These are phyloP conservation scores for Rhimphoctona megacephalus DNA, from an alignment of 2,888 invertebrate genomes.

Conservation along the genomic window DNA sequence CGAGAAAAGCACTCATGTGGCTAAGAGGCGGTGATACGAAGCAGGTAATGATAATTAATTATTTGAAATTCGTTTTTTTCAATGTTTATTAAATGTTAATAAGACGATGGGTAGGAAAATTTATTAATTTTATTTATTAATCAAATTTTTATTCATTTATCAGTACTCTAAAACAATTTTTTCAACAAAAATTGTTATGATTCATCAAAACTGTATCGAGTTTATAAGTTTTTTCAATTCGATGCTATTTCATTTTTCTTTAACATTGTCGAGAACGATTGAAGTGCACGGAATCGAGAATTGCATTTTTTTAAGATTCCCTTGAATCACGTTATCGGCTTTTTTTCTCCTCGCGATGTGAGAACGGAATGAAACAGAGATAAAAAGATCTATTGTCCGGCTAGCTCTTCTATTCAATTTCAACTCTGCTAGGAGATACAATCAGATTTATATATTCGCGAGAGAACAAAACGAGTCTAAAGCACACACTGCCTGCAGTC, in stretches of 20 bases:
- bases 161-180: no score
- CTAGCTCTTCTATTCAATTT: constrained; percentile 1
- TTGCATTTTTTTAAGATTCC: constrained; percentile 51
- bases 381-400: constrained; percentile 43
- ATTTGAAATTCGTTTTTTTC: not conserved
- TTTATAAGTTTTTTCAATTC: not conserved
- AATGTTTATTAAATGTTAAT: not conserved
- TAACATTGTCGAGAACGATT: constrained; percentile 6
- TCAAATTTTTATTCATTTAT: no score
- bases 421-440: constrained; percentile 8
- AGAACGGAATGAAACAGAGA: constrained; percentile 32
- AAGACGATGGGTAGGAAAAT: not conserved
- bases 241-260: no score
- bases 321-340: constrained; percentile 42
- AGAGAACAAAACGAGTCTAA: not conserved
- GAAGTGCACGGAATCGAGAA: constrained; percentile 28
- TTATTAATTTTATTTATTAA: not conserved
- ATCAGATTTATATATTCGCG: constrained; percentile 1
- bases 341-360: constrained; percentile 34
- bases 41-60: constrained; percentile 78
- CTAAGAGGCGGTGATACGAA: constrained; percentile 87
- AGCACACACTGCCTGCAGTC: not conserved
- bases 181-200: not conserved
- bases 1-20: constrained; percentile 87
- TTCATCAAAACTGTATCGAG: not conserved